These are phyloP conservation scores for Apistogramma diplotaenia DNA, from an alignment of 2,113 vertebrate genomes.

Conservation along the genomic window DNA sequence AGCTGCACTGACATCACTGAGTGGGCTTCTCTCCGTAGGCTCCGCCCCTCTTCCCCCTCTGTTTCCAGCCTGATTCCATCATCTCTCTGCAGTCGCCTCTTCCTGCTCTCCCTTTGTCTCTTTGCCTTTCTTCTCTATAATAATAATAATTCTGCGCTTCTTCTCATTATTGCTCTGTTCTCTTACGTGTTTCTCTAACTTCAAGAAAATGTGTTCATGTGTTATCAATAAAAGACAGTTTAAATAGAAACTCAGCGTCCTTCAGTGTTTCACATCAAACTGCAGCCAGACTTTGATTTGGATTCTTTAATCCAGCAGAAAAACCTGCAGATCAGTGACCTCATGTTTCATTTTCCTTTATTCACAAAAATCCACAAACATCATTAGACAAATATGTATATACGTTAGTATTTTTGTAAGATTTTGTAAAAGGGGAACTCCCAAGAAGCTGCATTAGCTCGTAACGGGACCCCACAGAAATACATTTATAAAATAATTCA, in stretches of 20 bases:
- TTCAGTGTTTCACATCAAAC: neutral
- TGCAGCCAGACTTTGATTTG: no score
- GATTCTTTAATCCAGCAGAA: neutral
- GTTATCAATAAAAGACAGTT: conserved; percentile 78
- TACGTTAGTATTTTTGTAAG: no score
- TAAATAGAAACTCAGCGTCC: conserved; percentile 23
- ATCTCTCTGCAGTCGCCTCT: conserved; percentile 59
- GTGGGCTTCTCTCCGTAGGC: conserved; percentile 31
- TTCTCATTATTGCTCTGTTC: conserved; percentile 70
- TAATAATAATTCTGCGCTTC: conserved; percentile 69
- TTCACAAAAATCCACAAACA: no score
- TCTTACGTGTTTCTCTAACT: conserved; percentile 76
- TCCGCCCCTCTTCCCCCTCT: conserved; percentile 41
- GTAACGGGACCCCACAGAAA: no score
- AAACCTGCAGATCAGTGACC: neutral
- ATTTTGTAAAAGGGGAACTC: no score
- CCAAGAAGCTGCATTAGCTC: no score
- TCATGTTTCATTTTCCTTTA: no score
- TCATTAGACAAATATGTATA: no score
- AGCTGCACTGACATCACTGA: conserved; percentile 69
- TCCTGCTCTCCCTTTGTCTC: conserved; percentile 52
- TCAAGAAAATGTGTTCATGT: conserved; percentile 76
- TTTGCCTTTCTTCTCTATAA: conserved; percentile 69
- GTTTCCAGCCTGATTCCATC: conserved; percentile 39
- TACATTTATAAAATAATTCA: no score